Percentiles rank a stretch among this genome's conserved stretches.
phyloP scores from a whole-genome alignment of 2,113 vertebrate species.

The Casuarius casuarius region DNA sequence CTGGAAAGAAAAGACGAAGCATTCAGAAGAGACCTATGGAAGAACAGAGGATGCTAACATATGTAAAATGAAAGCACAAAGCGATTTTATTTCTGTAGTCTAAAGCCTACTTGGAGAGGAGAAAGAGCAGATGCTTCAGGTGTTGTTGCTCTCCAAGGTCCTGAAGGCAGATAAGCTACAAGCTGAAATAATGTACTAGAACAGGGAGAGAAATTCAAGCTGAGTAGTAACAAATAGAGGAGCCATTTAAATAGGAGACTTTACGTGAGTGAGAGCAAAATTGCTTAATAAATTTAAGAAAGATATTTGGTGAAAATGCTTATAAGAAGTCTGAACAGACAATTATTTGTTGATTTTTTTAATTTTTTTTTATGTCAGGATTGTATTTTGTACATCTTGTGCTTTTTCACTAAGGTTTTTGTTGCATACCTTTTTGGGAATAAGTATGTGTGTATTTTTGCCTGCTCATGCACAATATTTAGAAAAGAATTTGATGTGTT shows the following conservation, averaged over 20 bases:
- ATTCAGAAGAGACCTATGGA: accelerated
- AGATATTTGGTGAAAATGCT: background rate
- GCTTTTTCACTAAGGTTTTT: background rate
- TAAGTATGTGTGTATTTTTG: background rate
- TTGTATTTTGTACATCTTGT: background rate
- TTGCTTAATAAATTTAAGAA: background rate
- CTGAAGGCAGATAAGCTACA: background rate
- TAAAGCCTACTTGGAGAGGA: background rate
- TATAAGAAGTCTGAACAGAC: accelerated
- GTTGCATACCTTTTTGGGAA: background rate
- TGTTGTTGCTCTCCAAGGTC: conserved; percentile 55
- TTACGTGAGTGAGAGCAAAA: too few relatives aligned
- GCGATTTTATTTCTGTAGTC: accelerated
- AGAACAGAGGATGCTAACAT: accelerated
- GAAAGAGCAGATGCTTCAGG: accelerated
- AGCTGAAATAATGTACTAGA: accelerated
- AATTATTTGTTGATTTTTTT: background rate
- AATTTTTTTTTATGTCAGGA: background rate
- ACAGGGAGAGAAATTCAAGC: background rate
- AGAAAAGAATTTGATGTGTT: conserved; percentile 21
- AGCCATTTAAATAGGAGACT: accelerated
- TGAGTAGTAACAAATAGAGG: accelerated
- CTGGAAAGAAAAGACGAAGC: background rate
- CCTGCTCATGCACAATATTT: background rate
- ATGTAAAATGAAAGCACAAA: accelerated